These are phyloP conservation scores for Sebastes elongatus DNA, from an alignment of 2,797 vertebrate species.

Conservation along the genomic window DNA sequence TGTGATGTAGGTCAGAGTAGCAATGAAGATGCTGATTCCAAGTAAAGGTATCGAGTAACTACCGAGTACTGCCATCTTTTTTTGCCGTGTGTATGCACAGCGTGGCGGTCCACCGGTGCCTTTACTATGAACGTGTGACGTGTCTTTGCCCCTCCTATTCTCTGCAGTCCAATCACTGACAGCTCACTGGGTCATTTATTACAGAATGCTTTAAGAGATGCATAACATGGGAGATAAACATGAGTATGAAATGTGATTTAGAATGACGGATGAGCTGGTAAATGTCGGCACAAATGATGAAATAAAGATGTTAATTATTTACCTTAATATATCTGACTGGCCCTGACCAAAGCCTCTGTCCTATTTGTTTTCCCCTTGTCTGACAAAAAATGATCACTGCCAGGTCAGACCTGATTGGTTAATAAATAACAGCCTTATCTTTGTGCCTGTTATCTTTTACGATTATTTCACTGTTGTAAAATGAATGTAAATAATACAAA, in stretches of 20 bases:
- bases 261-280: background rate
- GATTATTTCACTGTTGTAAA: background rate
- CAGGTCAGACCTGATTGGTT: background rate
- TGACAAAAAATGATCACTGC: background rate
- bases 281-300: background rate
- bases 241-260: background rate
- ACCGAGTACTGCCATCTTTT: conserved; percentile 60
- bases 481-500: background rate
- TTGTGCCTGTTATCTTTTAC: background rate
- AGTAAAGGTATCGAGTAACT: conserved; percentile 49
- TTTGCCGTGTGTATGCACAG: background rate
- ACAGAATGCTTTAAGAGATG: background rate
- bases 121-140: background rate
- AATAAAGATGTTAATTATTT: conserved; percentile 53
- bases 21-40: conserved; percentile 51
- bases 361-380: background rate
- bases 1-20: conserved; percentile 65
- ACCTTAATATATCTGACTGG: background rate
- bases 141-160: conserved; percentile 5
- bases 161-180: background rate
- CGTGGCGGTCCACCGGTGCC: background rate
- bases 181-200: background rate
- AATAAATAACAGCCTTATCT: conserved; percentile 31
- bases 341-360: conserved; percentile 11
- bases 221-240: background rate